Evolutionary conservation across 2,113 vertebrate species (phyloP).

Genomic region (Dryoscopus gambensis): DNA sequence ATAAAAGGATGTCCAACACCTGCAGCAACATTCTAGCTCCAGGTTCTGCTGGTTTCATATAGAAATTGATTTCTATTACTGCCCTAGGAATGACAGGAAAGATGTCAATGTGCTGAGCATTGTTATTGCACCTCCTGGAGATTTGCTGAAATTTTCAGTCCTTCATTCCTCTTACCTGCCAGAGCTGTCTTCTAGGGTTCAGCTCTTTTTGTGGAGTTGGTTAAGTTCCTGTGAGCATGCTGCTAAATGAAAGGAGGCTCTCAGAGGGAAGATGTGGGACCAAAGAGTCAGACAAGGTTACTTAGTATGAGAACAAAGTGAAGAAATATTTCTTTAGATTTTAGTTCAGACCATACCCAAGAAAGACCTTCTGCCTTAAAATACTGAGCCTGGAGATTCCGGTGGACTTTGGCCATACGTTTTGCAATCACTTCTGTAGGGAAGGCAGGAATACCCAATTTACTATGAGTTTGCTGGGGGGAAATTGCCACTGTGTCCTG

Average conservation of each 20-base stretch:
- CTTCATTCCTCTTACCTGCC: background rate
- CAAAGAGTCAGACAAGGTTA: background rate
- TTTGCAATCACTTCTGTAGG: background rate
- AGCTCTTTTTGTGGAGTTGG: background rate
- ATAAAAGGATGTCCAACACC: background rate
- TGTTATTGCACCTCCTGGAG: background rate
- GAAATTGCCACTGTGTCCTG: background rate
- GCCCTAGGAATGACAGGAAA: background rate
- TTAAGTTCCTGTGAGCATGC: background rate
- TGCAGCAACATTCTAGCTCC: slow-evolving; percentile 7
- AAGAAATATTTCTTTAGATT: background rate
- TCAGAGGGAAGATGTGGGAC: background rate
- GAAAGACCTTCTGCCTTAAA: background rate
- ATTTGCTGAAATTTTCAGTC: background rate
- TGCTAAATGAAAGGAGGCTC: background rate
- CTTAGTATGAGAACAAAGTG: background rate
- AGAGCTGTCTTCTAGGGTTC: background rate
- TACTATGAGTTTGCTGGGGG: background rate
- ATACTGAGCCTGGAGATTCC: background rate
- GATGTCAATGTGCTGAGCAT: background rate
- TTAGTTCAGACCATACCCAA: background rate
- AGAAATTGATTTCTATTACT: slow-evolving; percentile 46
- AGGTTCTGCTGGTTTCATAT: background rate
- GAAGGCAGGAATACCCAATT: background rate
- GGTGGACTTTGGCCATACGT: background rate